Percentiles rank a stretch among this genome's conserved stretches.
Evolutionary conservation across 1,140 invertebrate genomes (phyloP).

Genomic region (honey bee (Apis mellifera)): DNA sequence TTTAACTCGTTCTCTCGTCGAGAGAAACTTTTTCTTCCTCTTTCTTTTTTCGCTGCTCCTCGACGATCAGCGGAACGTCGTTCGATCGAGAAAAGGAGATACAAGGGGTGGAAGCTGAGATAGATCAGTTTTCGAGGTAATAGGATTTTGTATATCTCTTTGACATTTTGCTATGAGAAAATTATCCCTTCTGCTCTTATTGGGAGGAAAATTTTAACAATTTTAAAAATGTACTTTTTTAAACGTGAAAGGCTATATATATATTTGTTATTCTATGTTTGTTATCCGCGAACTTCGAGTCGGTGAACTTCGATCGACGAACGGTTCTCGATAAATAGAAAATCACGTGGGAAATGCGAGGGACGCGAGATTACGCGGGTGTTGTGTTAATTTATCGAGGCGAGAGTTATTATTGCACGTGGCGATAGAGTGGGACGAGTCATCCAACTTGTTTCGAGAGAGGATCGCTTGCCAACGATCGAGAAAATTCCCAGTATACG

Average conservation of each 20-base stretch:
- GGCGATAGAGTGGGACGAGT: neutral
- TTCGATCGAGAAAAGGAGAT: no score
- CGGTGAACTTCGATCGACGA: neutral
- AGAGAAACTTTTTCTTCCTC: neutral
- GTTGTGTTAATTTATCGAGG: no score
- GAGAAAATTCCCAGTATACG: neutral
- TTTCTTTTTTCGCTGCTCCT: neutral
- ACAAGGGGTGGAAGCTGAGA: no score
- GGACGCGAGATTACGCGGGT: neutral
- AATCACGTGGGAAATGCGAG: neutral
- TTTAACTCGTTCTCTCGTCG: neutral
- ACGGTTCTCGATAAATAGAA: neutral
- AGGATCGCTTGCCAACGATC: neutral
- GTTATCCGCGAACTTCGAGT: neutral
- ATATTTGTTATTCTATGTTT: no score
- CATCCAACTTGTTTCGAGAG: neutral
- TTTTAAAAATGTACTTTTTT: no score
- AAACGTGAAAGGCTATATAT: no score
- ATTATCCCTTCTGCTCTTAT: no score
- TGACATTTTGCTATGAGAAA: no score
- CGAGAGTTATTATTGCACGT: neutral
- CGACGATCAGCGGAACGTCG: no score
- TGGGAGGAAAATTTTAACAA: no score
- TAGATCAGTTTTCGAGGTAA: no score
- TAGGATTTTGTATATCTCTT: no score